A percentile compares a stretch with the other conserved stretches of the same genome.
Conservation (phyloP, 2,797 vertebrate genomes). For the Podarcis siculus region DNA sequence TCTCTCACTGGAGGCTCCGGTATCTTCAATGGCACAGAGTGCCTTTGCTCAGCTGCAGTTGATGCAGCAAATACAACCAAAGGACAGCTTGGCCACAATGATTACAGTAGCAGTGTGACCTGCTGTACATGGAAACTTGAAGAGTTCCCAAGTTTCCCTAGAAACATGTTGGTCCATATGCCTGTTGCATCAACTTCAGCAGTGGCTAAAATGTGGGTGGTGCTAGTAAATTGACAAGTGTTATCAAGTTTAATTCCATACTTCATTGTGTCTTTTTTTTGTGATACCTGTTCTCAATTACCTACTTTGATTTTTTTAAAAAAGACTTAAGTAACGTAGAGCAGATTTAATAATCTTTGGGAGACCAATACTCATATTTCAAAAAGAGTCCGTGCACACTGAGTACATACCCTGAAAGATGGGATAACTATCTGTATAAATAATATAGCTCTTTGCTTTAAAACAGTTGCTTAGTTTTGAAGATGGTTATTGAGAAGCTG, state of each 20-base stretch:
- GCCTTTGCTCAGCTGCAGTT: no score
- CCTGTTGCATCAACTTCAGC: neutral
- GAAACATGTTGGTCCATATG: neutral
- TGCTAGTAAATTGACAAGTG: neutral
- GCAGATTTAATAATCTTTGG: neutral
- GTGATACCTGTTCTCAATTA: accelerated
- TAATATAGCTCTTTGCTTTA: neutral
- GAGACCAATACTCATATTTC: neutral
- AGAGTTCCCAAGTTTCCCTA: neutral
- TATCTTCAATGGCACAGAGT: no score
- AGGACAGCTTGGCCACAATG: no score
- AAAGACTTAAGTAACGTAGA: neutral
- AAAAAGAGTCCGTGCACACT: neutral
- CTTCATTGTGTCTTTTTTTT: neutral
- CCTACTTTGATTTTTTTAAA: neutral
- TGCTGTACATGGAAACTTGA: neutral
- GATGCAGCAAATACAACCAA: no score
- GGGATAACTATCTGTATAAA: neutral
- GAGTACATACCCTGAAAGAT: neutral
- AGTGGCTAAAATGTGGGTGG: neutral
- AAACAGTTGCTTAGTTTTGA: neutral
- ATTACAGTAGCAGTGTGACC: no score
- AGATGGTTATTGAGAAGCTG: neutral
- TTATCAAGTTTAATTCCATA: neutral
- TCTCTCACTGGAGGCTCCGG: no score